Evolutionary conservation across 2,797 vertebrate genomes (phyloP).

Genomic region (Coregonus suidteri): DNA sequence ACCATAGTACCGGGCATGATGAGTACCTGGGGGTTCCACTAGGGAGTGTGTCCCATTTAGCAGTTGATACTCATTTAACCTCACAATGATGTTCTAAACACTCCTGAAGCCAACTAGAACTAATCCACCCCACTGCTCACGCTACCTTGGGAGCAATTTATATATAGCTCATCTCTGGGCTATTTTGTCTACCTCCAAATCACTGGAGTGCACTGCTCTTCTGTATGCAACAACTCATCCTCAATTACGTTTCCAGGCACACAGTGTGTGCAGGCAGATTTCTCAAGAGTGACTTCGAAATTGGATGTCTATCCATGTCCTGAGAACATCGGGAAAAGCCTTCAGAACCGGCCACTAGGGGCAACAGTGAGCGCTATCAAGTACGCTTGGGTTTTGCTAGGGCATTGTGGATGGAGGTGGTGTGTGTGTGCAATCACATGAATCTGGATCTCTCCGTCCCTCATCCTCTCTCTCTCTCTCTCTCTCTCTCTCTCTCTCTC

Average conservation of each 20-base stretch:
- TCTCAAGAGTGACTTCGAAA: too few species aligned
- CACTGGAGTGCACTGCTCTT: conserved; percentile 28
- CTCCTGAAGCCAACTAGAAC: conserved; percentile 45
- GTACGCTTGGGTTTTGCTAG: too few species aligned
- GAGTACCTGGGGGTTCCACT: conserved; percentile 21
- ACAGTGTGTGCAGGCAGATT: not conserved
- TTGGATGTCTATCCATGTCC: too few species aligned
- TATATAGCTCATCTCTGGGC: conserved; percentile 53
- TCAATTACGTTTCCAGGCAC: conserved; percentile 30
- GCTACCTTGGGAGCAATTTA: conserved; percentile 67
- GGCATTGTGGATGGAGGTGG: too few species aligned
- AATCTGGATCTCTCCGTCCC: not conserved
- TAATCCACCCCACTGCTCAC: conserved; percentile 38
- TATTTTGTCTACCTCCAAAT: conserved; percentile 60
- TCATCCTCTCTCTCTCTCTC: not conserved
- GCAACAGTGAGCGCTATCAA: too few species aligned
- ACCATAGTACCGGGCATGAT: conserved; percentile 14
- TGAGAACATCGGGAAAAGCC: too few species aligned
- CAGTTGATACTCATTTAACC: conserved; percentile 59
- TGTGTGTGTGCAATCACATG: too few species aligned
- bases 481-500: not conserved
- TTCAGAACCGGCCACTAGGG: too few species aligned
- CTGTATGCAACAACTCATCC: conserved; percentile 23
- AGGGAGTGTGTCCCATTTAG: conserved; percentile 49
- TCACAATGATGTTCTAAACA: conserved; percentile 57